phyloP scores from a whole-genome alignment of 2,797 vertebrate species.

The Sebastolobus alascanus region DNA sequence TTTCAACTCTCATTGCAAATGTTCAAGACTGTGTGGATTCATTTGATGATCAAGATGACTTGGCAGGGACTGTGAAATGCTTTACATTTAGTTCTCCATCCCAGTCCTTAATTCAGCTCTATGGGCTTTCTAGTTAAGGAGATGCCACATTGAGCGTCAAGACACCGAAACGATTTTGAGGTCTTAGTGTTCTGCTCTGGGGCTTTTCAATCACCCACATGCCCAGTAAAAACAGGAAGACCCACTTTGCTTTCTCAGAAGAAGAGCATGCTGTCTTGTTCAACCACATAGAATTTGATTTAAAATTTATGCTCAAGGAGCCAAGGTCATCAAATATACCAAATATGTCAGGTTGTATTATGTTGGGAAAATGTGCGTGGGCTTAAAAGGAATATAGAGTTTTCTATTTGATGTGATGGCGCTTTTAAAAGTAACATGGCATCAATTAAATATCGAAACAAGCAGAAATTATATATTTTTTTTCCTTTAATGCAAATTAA shows the following conservation, averaged over 20 bases:
- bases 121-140: slow-evolving; percentile 16
- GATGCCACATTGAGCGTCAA: slow-evolving; percentile 16
- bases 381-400: slow-evolving; percentile 11
- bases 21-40: slow-evolving; percentile 10
- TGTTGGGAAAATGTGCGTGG: slow-evolving; percentile 18
- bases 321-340: slow-evolving; percentile 25
- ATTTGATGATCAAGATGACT: slow-evolving; percentile 27
- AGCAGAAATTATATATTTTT: not conserved
- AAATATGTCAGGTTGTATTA: slow-evolving; percentile 38
- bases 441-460: slow-evolving; percentile 30
- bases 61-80: slow-evolving; percentile 23
- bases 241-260: slow-evolving; percentile 16
- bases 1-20: slow-evolving; percentile 14
- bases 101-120: slow-evolving; percentile 27
- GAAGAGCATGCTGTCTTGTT: slow-evolving; percentile 14
- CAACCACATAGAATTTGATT: slow-evolving; percentile 33
- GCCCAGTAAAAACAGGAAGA: slow-evolving; percentile 24
- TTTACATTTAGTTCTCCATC: slow-evolving; percentile 7
- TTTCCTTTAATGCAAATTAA: slow-evolving; percentile 2
- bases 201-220: slow-evolving; percentile 47
- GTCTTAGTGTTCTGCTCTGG: slow-evolving; percentile 43
- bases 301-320: not conserved
- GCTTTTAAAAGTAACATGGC: slow-evolving; percentile 13
- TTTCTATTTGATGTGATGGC: not conserved
- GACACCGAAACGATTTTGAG: slow-evolving; percentile 34